A percentile compares a stretch with the other conserved stretches of the same genome.
These are phyloP conservation scores for Montipora efflorescens DNA, from an alignment of 64 coral and sea anemone genomes.

Conservation along the genomic window DNA sequence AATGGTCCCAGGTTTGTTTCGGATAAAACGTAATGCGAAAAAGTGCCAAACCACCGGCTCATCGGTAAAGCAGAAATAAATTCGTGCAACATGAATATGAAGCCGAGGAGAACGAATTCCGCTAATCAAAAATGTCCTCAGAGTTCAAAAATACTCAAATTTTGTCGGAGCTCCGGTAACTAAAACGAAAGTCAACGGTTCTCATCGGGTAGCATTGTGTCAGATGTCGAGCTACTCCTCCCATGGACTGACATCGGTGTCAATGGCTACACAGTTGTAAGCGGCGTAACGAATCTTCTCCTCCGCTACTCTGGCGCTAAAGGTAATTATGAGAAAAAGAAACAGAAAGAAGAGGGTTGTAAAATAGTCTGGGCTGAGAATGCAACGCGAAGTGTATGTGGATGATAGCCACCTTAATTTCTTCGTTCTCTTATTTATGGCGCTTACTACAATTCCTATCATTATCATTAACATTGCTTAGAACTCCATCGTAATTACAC, in stretches of 20 bases:
- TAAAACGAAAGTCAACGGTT: neutral
- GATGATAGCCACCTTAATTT: too few species aligned
- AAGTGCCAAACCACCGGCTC: neutral
- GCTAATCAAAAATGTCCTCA: neutral
- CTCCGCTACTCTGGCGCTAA: conserved; percentile 92
- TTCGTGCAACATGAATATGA: neutral
- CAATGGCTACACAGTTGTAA: conserved; percentile 97
- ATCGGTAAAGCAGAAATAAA: neutral
- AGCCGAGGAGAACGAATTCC: neutral
- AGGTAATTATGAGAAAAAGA: conserved; percentile 10
- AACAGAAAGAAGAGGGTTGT: neutral
- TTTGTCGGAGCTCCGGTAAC: neutral
- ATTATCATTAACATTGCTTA: too few species aligned
- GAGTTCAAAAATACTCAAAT: neutral
- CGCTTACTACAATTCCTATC: too few species aligned
- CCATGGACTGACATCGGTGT: conserved; percentile 95
- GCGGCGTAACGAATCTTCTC: conserved; percentile 97
- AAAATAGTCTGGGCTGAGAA: neutral
- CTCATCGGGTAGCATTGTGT: neutral
- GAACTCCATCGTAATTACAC: too few species aligned
- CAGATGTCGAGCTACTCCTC: conserved; percentile 67
- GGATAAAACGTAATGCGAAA: neutral
- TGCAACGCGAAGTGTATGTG: neutral
- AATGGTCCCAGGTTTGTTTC: neutral
- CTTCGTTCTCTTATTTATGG: too few species aligned